These are phyloP conservation scores for Polyommatus icarus DNA, from an alignment of 2,888 invertebrate genomes.

Conservation along the genomic window DNA sequence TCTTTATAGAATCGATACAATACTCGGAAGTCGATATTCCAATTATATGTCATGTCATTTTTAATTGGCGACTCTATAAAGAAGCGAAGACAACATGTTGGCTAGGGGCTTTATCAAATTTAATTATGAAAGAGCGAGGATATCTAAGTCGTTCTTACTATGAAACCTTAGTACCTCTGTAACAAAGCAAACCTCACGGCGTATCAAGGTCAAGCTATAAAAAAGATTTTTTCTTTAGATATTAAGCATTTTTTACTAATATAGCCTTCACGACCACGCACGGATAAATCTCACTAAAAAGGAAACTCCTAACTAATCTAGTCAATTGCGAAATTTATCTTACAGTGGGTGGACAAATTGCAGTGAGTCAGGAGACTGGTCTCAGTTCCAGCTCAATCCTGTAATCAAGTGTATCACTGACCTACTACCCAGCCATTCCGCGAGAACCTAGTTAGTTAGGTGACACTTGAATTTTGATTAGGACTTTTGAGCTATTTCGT, in stretches of 20 bases:
- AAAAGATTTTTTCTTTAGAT: background rate
- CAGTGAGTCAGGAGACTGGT: conserved; percentile 45
- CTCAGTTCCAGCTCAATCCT: conserved; percentile 40
- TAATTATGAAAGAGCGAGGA: background rate
- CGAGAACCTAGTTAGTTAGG: conserved; percentile 28
- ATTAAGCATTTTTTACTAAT: conserved; percentile 5
- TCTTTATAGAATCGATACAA: too few relatives aligned
- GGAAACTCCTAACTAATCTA: conserved; percentile 45
- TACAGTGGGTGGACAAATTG: conserved; percentile 48
- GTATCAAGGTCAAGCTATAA: background rate
- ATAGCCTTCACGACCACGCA: conserved; percentile 19
- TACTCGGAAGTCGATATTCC: too few relatives aligned
- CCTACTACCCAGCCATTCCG: conserved; percentile 38
- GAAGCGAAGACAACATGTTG: too few relatives aligned
- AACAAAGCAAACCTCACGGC: background rate
- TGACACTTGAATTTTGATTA: conserved; percentile 14
- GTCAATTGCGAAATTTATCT: conserved; percentile 46
- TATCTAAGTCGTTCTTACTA: background rate
- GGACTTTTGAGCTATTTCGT: background rate
- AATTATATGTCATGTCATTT: too few relatives aligned
- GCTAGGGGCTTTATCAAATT: background rate
- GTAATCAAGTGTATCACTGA: conserved; percentile 39
- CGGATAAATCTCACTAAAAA: conserved; percentile 37
- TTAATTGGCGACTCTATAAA: too few relatives aligned
- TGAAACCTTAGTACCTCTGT: background rate